Conservation (phyloP, 2,888 invertebrate genomes). For the Stenoptilia bipunctidactyla region DNA sequence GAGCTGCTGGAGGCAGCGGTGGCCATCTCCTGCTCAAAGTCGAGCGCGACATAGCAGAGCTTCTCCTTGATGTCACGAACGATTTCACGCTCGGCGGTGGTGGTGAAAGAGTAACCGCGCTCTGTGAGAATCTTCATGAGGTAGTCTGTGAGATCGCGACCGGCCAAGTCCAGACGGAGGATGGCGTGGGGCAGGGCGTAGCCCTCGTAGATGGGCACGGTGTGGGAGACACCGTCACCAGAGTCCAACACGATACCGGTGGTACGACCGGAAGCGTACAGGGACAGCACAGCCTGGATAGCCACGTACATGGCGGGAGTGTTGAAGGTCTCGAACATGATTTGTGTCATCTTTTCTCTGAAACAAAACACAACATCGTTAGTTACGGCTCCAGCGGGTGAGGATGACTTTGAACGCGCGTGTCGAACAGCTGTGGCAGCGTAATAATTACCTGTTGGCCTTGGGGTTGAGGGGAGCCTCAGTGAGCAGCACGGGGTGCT, state of each 20-base stretch:
- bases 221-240: conserved; percentile 95
- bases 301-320: conserved; percentile 95
- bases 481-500: conserved; percentile 90
- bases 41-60: conserved; percentile 89
- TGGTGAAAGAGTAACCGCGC: conserved; percentile 91
- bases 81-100: conserved; percentile 93
- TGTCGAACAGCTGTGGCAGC: neutral
- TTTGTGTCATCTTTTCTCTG: conserved; percentile 91
- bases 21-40: conserved; percentile 95
- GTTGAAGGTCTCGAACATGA: conserved; percentile 94
- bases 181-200: conserved; percentile 94
- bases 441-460: conserved; percentile 74
- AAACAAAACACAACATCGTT: conserved; percentile 22
- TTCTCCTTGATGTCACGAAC: conserved; percentile 96
- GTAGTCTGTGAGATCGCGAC: conserved; percentile 92
- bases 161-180: conserved; percentile 91
- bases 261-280: conserved; percentile 96
- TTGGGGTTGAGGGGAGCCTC: conserved; percentile 92
- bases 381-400: neutral
- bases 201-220: conserved; percentile 95
- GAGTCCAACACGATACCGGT: conserved; percentile 96
- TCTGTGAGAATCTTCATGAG: conserved; percentile 94
- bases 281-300: conserved; percentile 91
- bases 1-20: conserved; percentile 93
- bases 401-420: too few relatives aligned